Base-by-base conservation (phyloP, 2,888 invertebrate genomes). In the Tuberolachnus salignus region DNA sequence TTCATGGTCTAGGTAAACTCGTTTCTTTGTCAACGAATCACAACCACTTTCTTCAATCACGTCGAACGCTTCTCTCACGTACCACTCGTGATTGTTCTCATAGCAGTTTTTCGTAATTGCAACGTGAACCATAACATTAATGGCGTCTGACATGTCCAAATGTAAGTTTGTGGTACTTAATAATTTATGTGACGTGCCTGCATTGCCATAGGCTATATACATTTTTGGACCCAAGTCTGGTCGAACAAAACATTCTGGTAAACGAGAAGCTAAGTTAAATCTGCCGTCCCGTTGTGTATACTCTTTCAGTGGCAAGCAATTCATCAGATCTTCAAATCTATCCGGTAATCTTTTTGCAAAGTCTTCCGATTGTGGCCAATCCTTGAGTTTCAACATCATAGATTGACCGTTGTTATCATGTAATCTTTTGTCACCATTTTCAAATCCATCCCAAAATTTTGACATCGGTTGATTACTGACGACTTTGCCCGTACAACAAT, bases 171-270 rank as follows among this genome's bases (percentile, higher is more conserved):
- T 98, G 1, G 98, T 97, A 53, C 97, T 98, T 84, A 94, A 94
- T 80, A 89, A 89, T 0, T 92, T 90, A 85, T 91, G 89, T 55
- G 90, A 84, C 11, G 26, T 42, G 59, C 90, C 84, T 1, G 94
- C 93, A 44, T 94, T 94, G 61, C 98, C 98, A 85, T 98, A 98
- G 4, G 98, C 98, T 83, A 94, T 97, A 87, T 98, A 98, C 97
- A 98, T 97, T 86, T 98, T 98, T 0, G 98, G 98, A 0, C 98
- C 98, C 44, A 98, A 87, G 86, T 98, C 98, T 0, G 98, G 98
- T 26, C 94, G 91, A 13, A 97, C 95, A 86, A 95, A 97, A 85
- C 94, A 94, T 83, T 94, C 93, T 0, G 97, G 98, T 82, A 97
- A 87, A 21, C 95, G 90, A 83, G 94, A 93, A n/a, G 96, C 96